These are phyloP conservation scores for Lamellibrachia columna DNA, from an alignment of 2,888 invertebrate species.

Conservation along the genomic window DNA sequence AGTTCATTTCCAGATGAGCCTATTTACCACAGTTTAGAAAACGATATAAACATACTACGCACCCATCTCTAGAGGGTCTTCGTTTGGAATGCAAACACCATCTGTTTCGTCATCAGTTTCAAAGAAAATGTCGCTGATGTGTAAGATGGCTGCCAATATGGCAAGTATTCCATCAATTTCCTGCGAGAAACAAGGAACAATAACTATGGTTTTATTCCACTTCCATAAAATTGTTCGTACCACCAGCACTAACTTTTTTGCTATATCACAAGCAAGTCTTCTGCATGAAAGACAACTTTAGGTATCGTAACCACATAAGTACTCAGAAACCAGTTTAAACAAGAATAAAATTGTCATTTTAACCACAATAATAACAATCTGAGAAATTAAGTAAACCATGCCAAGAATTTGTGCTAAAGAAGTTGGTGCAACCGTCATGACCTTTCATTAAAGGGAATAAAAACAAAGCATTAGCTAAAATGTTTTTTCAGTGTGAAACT, in stretches of 20 bases:
- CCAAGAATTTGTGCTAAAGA: neutral
- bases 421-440: too few species aligned
- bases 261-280: neutral
- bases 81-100: conserved; percentile 52
- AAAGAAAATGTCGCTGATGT: conserved; percentile 59
- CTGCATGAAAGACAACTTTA: neutral
- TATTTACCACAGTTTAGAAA: neutral
- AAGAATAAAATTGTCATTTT: neutral
- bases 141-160: conserved; percentile 57
- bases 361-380: neutral
- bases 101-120: conserved; percentile 52
- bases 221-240: neutral
- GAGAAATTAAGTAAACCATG: neutral
- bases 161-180: conserved; percentile 55
- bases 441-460: too few species aligned
- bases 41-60: conserved; percentile 1
- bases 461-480: too few species aligned
- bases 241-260: neutral
- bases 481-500: too few species aligned
- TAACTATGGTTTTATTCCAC: neutral
- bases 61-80: conserved; percentile 45
- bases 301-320: neutral
- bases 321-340: neutral
- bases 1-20: too few species aligned
- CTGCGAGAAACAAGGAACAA: conserved; percentile 40